Evolutionary conservation across 1,140 invertebrate species (phyloP), one percentile per base, ranked within the genome.

Genomic region (Drosophila jambulina): DNA sequence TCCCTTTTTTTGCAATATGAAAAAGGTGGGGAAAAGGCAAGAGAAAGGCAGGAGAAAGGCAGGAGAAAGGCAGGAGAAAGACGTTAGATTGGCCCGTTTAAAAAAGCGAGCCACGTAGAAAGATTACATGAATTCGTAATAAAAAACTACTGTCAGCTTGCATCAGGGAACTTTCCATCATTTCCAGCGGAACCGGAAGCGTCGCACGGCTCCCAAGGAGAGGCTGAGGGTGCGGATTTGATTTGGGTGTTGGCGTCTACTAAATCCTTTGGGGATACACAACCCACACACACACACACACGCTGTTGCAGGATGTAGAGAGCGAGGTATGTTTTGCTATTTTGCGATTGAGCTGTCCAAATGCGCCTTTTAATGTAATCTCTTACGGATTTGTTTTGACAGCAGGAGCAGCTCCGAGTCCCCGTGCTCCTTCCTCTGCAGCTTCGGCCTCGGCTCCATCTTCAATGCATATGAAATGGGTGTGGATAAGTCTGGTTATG

Each of bases 361-460:
- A 90, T 87, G 84, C 84, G 84, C 77, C 85, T 87, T 84, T 87
- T 87, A 87, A 88, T 87, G 84, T 87, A 88, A 87, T 87, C 84
- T 87, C 84, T 90, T 88, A 87, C 80, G 84, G 84, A 87, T 87
- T 87, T 87, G 85, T 87, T 87, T 87, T 87, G 84, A 87, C 84
- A 87, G 78, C 77, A 86, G 72, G 15, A 54, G 51, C 51, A 56
- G 53, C 53, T 56, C 34, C 53, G 19, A 54, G 51, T 34, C 13
- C 1, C n/a, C 5, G 7, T 15, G 15, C 13, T 36, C 8, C 51
- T 34, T 53, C 2, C n/a, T 51, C n/a, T 4, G n/a, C 49, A 29
- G 17, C 17, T 19, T 19, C 48, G 12, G 12, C 34, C 34, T 65
- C 34, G 9, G 8, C 49, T 34, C 15, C 51, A 38, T 56, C 53